Percentiles rank a stretch among this genome's conserved stretches.
These are phyloP conservation scores for Xanthorhoe spadicearia DNA, from an alignment of 2,888 invertebrate species.

Conservation along the genomic window DNA sequence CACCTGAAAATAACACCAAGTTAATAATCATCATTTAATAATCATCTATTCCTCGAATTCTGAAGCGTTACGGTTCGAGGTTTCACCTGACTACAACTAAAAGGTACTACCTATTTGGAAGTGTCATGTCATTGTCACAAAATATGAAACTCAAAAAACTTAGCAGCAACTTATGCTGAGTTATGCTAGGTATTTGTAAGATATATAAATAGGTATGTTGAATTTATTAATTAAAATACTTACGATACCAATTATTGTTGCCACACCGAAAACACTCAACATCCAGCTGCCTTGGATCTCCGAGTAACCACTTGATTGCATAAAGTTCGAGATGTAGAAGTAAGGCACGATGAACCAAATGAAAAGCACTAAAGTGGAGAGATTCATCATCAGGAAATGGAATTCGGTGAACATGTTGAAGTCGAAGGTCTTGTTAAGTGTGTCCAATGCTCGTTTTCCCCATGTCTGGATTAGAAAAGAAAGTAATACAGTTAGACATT, in stretches of 20 bases:
- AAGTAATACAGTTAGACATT: neutral
- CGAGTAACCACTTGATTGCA: slow-evolving; percentile 85
- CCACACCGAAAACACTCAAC: slow-evolving; percentile 93
- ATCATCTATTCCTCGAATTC: too few species aligned
- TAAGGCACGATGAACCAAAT: slow-evolving; percentile 98
- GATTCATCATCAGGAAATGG: slow-evolving; percentile 92
- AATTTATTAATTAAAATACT: slow-evolving; percentile 60
- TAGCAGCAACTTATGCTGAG: too few species aligned
- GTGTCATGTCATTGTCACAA: too few species aligned
- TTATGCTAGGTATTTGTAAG: too few species aligned
- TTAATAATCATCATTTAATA: neutral
- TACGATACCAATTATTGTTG: slow-evolving; percentile 96
- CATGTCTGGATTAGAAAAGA: slow-evolving; percentile 85
- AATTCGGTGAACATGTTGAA: slow-evolving; percentile 93
- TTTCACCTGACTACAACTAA: too few species aligned
- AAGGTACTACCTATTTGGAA: too few species aligned
- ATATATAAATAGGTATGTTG: too few species aligned
- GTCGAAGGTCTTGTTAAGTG: slow-evolving; percentile 90
- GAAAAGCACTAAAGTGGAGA: slow-evolving; percentile 96
- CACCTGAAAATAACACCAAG: slow-evolving; percentile 78
- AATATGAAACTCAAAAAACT: too few species aligned
- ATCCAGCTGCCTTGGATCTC: slow-evolving; percentile 90
- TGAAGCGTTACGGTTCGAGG: too few species aligned
- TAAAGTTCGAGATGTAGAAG: slow-evolving; percentile 94
- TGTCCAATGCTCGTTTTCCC: slow-evolving; percentile 87